Conservation (phyloP, 2,113 vertebrate genomes). For the Chaenocephalus aceratus region DNA sequence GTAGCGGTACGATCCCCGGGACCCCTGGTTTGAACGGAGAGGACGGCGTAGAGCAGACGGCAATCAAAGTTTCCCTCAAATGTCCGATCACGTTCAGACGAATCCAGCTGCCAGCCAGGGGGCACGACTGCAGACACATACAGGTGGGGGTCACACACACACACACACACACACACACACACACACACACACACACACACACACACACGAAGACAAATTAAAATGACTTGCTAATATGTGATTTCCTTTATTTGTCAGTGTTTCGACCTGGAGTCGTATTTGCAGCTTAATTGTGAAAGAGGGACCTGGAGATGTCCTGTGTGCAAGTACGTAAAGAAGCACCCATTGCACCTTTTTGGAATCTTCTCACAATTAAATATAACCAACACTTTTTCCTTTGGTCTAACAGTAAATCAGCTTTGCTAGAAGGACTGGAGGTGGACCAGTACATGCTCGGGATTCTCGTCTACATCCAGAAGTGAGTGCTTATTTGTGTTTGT, state of each 20-base stretch:
- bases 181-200: neutral
- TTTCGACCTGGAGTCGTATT: conserved; percentile 92
- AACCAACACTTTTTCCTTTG: neutral
- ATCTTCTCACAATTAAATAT: neutral
- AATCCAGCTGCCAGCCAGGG: conserved; percentile 95
- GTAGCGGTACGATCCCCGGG: conserved; percentile 93
- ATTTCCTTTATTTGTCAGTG: conserved; percentile 77
- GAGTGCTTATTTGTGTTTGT: conserved; percentile 52
- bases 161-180: neutral
- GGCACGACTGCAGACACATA: conserved; percentile 95
- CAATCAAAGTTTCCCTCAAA: conserved; percentile 97
- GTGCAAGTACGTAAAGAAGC: conserved; percentile 80
- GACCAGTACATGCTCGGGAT: conserved; percentile 98
- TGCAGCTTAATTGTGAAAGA: conserved; percentile 87
- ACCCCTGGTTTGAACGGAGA: conserved; percentile 94
- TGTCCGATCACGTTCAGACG: conserved; percentile 97
- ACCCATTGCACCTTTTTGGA: neutral
- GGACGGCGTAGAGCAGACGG: conserved; percentile 95
- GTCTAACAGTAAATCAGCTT: conserved; percentile 90
- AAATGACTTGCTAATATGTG: too few species aligned
- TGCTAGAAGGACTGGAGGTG: conserved; percentile 95
- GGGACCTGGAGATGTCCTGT: conserved; percentile 90
- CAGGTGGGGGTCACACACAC: conserved; percentile 83
- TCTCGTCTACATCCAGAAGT: conserved; percentile 96
- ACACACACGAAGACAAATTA: neutral